Evolutionary conservation across 1,140 invertebrate genomes (phyloP), one percentile per base, ranked within the genome.

Genomic region (Lucilia sericata): DNA sequence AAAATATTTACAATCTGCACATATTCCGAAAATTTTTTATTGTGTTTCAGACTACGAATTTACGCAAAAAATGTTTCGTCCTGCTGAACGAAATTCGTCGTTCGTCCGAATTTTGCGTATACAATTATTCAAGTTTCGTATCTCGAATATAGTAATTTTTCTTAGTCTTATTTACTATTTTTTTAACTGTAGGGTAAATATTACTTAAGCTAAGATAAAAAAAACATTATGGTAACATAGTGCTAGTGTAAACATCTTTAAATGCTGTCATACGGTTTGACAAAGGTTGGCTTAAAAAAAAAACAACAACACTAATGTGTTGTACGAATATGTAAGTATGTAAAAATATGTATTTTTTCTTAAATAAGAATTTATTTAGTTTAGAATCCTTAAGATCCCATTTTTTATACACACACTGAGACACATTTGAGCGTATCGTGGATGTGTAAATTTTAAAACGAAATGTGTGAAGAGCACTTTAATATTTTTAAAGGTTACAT

Each of bases 201-300:
- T 42, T 30, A 30, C 25, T 42, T 42, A 42, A 42, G 42, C 42
- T 8, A 42, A 42, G 42, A 42, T 42, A 42, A 42, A 42, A 42
- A 2, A 42, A 42, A 3, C 42, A 42, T 8, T 10, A 82, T 51
- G 49, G 10, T 49, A 82, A 49, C 49, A 70, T 25, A 0, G 17
- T 84, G 65, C n/a, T 85, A 87, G 88, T 90, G 89, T 88, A 87
- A 90, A 89, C 88, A 86, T 89, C 87, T 90, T 89, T 86, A 90
- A 90, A 89, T 90, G 87, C 89, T 90, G 89, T 89, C 89, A 85
- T 86, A 89, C 89, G 88, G 87, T 87, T 89, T 90, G 89, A 90
- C 87, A 86, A 90, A 90, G 89, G 89, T 90, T 88, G 19, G 19
- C 3, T 14, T 78, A 47, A 47, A 78, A 42, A 47, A 47, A 78